Conservation (phyloP, 1,140 invertebrate species). For the Drosophila nebulosa region DNA sequence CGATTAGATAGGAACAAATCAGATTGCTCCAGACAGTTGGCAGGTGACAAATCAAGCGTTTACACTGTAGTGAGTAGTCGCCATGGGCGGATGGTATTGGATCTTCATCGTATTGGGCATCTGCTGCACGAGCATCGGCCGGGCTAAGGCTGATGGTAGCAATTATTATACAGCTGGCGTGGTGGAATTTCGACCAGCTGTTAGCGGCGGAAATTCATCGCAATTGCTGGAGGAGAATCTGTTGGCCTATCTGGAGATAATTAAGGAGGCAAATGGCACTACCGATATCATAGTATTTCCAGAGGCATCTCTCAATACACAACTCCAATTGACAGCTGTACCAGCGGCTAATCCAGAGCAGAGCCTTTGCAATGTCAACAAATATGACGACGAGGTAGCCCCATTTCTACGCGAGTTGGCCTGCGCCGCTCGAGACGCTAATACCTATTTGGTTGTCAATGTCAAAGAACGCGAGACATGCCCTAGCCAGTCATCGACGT, state of each 20-base stretch:
- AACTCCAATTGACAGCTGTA: conserved; percentile 55
- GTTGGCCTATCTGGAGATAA: conserved; percentile 50
- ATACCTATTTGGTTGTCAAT: conserved; percentile 87
- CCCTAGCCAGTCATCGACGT: conserved; percentile 14
- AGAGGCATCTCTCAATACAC: conserved; percentile 83
- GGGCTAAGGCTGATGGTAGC: conserved; percentile 4
- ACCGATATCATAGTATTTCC: conserved; percentile 93
- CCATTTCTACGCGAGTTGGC: conserved; percentile 52
- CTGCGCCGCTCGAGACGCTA: conserved; percentile 45
- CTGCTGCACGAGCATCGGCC: not conserved
- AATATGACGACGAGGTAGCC: not conserved
- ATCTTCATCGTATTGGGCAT: not conserved
- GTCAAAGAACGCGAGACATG: conserved; percentile 85
- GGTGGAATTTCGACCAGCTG: conserved; percentile 79
- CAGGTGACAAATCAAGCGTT: not conserved
- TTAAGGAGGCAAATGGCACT: conserved; percentile 67
- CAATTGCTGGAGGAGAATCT: conserved; percentile 60
- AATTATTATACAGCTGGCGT: conserved; percentile 82
- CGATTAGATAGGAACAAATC: not conserved
- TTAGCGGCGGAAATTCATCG: conserved; percentile 30
- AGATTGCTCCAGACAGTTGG: not conserved
- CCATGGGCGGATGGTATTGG: not conserved
- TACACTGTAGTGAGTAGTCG: not conserved
- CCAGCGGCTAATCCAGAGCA: conserved; percentile 21
- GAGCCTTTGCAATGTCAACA: conserved; percentile 25